phyloP scores from a whole-genome alignment of 2,888 invertebrate species.

The Andricus curvator region DNA sequence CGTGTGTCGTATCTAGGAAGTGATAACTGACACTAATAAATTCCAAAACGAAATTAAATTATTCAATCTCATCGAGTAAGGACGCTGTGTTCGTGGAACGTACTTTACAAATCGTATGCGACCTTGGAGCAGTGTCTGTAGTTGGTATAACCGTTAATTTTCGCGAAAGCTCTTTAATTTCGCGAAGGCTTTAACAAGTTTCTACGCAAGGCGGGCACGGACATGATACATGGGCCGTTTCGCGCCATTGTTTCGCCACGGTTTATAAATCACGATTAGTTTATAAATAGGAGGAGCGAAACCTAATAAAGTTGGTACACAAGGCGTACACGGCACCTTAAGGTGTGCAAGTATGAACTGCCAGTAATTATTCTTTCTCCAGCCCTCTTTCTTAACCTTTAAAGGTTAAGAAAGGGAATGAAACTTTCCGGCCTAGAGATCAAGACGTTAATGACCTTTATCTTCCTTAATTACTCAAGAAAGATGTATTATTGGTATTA shows the following conservation, averaged over 20 bases:
- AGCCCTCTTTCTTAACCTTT: conserved; percentile 43
- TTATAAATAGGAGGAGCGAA: conserved; percentile 66
- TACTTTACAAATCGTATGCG: conserved; percentile 46
- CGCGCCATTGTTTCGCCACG: conserved; percentile 67
- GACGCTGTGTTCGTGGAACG: conserved; percentile 57
- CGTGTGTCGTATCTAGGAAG: neutral
- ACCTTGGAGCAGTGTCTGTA: conserved; percentile 16
- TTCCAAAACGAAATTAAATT: conserved; percentile 58
- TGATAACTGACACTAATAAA: conserved; percentile 57
- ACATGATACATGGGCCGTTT: conserved; percentile 67
- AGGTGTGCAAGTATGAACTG: conserved; percentile 42
- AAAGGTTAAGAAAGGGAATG: conserved; percentile 43
- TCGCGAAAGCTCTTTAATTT: conserved; percentile 68
- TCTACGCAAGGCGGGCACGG: conserved; percentile 58
- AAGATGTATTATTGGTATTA: neutral
- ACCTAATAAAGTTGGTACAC: conserved; percentile 62
- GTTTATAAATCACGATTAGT: conserved; percentile 76
- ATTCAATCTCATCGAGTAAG: conserved; percentile 57
- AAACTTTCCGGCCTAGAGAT: conserved; percentile 22
- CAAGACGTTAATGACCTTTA: neutral
- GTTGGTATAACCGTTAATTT: conserved; percentile 59
- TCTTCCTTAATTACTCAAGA: neutral
- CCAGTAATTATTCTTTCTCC: conserved; percentile 54
- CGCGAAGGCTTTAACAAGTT: conserved; percentile 68
- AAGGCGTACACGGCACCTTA: conserved; percentile 47